Base-by-base conservation (phyloP, 2,113 vertebrate species). In the Bubalus kerabau region DNA sequence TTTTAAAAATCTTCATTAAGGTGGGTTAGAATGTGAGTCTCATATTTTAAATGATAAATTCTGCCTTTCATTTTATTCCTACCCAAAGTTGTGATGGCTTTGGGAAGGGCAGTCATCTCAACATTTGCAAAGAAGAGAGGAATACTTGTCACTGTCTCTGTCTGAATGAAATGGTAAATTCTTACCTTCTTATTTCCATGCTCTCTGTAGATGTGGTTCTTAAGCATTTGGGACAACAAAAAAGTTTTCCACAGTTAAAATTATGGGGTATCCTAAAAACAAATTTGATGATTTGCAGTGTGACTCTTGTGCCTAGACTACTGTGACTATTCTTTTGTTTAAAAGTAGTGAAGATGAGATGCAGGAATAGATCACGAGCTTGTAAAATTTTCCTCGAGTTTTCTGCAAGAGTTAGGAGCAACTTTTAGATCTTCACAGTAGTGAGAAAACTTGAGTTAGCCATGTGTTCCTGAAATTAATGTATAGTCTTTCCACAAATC, bases 381-480 rank as follows among this genome's bases (percentile, higher is more conserved):
- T 67, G 56, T 87, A 82, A 94, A 90, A 80, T 80, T 91, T 43
- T 94, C 57, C 60, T 83, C 6, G 21, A 95, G 32, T 90, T 97
- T 94, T 96, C n/a, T 87, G 80, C 64, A 67, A 87, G 32, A 80
- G 24, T 89, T 85, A 87, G 62, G 52, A 95, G 52, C 60, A 95
- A 95, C 89, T 96, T 96, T 97, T 78, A 87, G 90, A 91, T 48
- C 14, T 86, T 86, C 78, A 64, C 50, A 95, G 40, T 67, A 89
- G 54, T 54, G 94, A 97, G 89, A 86, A 96, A 96, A 96, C 92
- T 94, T 91, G n/a, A 95, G 48, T 96, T 95, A 92, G 26, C 94
- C 96, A 87, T 89, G 64, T 98, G 96, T 96, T 97, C 95, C 95
- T 97, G 94, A 97, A 98, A 96, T 95, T 94, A 97, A 89, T 94